A percentile compares a stretch with the other conserved stretches of the same genome.
Conservation (phyloP, 2,888 invertebrate species). For the Drosophila atripex region DNA sequence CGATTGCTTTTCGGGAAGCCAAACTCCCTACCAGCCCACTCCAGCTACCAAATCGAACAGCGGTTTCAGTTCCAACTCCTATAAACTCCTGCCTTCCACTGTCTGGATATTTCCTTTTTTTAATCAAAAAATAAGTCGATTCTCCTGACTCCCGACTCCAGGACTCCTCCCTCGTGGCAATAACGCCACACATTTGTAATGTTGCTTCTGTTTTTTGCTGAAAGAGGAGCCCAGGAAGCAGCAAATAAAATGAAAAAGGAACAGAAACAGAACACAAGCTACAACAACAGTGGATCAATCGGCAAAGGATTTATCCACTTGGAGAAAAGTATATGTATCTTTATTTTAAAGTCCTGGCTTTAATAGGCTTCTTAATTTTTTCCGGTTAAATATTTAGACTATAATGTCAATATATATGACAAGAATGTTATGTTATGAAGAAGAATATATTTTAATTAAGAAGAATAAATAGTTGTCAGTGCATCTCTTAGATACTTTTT, state of each 20-base stretch:
- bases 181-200: constrained; percentile 83
- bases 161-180: constrained; percentile 79
- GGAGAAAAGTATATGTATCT: background rate
- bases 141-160: constrained; percentile 39
- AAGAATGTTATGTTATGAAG: too few species aligned
- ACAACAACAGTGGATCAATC: constrained; percentile 8
- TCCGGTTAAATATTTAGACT: too few species aligned
- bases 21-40: background rate
- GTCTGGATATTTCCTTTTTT: constrained; percentile 51
- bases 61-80: constrained; percentile 8
- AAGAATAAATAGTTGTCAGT: background rate
- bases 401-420: too few species aligned
- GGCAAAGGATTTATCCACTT: constrained; percentile 16
- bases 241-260: background rate
- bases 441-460: too few species aligned
- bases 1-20: constrained; percentile 59
- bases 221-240: constrained; percentile 36
- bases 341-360: too few species aligned
- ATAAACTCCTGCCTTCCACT: constrained; percentile 18
- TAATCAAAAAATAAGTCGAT: constrained; percentile 74
- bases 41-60: background rate
- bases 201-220: constrained; percentile 78
- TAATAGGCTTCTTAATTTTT: too few species aligned
- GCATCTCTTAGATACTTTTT: constrained; percentile 67
- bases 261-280: constrained; percentile 2